phyloP scores from a whole-genome alignment of 2,888 invertebrate genomes.

The Palloptera scutellata region DNA sequence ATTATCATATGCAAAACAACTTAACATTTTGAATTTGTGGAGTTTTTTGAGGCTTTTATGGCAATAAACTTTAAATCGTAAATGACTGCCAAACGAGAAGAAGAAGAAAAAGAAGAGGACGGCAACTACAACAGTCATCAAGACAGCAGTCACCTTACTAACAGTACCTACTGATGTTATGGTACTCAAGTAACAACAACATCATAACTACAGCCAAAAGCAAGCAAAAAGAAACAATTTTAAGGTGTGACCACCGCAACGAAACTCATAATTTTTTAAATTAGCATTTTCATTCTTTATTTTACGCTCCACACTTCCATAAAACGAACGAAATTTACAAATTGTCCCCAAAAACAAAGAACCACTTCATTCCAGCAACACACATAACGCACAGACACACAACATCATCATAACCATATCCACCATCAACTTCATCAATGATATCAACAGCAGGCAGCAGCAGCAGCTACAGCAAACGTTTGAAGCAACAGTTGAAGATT shows the following conservation, averaged over 20 bases:
- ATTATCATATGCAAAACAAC: neutral
- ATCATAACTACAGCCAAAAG: neutral
- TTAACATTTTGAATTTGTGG: conserved; percentile 27
- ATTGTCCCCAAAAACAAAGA: conserved; percentile 56
- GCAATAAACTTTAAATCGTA: too few species aligned
- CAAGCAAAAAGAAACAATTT: conserved; percentile 38
- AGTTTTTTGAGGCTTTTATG: conserved; percentile 18
- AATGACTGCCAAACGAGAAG: too few species aligned
- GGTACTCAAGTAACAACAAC: neutral
- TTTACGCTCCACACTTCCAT: conserved; percentile 52
- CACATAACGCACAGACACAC: conserved; percentile 1
- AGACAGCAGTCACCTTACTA: conserved; percentile 20
- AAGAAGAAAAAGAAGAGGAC: too few species aligned
- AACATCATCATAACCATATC: conserved; percentile 16
- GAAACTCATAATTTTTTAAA: conserved; percentile 61
- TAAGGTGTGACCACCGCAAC: conserved; percentile 60
- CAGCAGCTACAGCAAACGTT: too few species aligned
- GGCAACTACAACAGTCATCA: conserved; percentile 11
- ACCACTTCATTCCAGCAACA: conserved; percentile 46
- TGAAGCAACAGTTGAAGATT: neutral
- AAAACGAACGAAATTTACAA: conserved; percentile 61
- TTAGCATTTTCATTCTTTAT: conserved; percentile 56
- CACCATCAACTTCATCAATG: conserved; percentile 36
- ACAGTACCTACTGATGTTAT: conserved; percentile 23
- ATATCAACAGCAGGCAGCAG: conserved; percentile 16